Base-by-base conservation (phyloP, 1,140 invertebrate genomes). In the Sesamia nonagrioides region DNA sequence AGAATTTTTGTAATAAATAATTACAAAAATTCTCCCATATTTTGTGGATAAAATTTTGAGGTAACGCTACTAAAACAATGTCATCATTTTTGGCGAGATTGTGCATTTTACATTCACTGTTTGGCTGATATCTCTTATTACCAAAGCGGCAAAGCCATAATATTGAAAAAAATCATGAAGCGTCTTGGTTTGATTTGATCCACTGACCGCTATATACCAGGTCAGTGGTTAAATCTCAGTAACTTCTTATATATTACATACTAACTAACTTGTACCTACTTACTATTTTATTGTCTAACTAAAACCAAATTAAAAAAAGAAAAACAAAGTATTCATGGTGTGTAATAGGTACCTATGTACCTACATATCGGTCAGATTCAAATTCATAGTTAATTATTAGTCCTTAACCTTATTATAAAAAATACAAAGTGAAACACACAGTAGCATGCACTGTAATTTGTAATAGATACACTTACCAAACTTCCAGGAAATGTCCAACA, bases 41-140 rank as follows among this genome's bases (percentile, higher is more conserved):
- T 50, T 50, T 50, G 48, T 50, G 48, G 48, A 50, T 50, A 50
- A n/a, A 50, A 50, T n/a, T 50, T 50, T 50, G 48, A 50, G 48
- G 48, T 17, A 50, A 50, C 48, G 17, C 48, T 50, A 50, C 15
- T 50, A 50, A 11, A 48, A 48, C 17, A 50, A 50, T 50, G 48
- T 50, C 48, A 50, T 50, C 1, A n/a, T 50, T 50, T 50, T 50
- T 50, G 48, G 48, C 48, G 48, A n/a, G 48, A 50, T 50, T 50
- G 13, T 50, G 15, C 11, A 48, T 48, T 48, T 48, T 48, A 48
- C 48, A 17, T 6, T 2, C 3, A n/a, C 2, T 50, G 4, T 1
- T 1, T 1, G 6, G 42, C 6, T 42, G 42, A 9, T 42, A 42
- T 5, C 42, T 42, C 8, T 42, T 42, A 4, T 37, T 37, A 7